A percentile compares a stretch with the other conserved stretches of the same genome.
These are phyloP conservation scores for Riptortus pedestris DNA, from an alignment of 1,140 invertebrate species.

Conservation along the genomic window DNA sequence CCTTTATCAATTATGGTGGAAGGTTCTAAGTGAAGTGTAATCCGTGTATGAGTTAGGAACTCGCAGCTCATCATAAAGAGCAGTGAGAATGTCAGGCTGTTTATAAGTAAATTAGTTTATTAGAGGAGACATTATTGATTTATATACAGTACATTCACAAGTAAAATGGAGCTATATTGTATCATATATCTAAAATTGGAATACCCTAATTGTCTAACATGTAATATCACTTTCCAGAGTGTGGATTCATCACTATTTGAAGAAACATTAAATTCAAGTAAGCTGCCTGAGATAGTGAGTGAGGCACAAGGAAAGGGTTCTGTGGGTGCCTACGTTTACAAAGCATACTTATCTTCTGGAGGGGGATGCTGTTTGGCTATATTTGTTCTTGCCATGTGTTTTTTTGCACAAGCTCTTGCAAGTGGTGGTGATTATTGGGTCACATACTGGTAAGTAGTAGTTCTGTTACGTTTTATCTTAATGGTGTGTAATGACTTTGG, in stretches of 20 bases:
- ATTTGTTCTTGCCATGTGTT: constrained; percentile 47
- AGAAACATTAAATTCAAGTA: not conserved
- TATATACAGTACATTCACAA: too few relatives aligned
- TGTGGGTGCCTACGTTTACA: constrained; percentile 46
- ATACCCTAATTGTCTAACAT: not conserved
- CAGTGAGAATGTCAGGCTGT: too few relatives aligned
- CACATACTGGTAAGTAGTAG: constrained; percentile 51
- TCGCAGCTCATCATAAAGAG: too few relatives aligned
- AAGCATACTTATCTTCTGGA: constrained; percentile 56
- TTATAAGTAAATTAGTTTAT: too few relatives aligned
- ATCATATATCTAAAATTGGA: not conserved
- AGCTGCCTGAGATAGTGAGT: constrained; percentile 23
- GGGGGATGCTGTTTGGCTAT: constrained; percentile 48
- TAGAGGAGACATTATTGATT: too few relatives aligned
- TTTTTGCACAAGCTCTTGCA: constrained; percentile 54
- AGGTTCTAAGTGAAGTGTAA: too few relatives aligned
- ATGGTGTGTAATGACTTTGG: too few relatives aligned
- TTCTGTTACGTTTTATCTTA: too few relatives aligned
- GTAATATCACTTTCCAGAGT: constrained; percentile 11
- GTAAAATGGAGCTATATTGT: too few relatives aligned
- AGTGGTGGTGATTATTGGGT: constrained; percentile 70
- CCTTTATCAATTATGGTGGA: too few relatives aligned
- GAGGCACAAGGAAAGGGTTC: constrained; percentile 35
- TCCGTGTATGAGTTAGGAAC: too few relatives aligned
- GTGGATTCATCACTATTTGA: not conserved